A percentile compares a stretch with the other conserved stretches of the same genome.
Conservation (phyloP, 2,888 invertebrate species). For the Agrotis puta region DNA sequence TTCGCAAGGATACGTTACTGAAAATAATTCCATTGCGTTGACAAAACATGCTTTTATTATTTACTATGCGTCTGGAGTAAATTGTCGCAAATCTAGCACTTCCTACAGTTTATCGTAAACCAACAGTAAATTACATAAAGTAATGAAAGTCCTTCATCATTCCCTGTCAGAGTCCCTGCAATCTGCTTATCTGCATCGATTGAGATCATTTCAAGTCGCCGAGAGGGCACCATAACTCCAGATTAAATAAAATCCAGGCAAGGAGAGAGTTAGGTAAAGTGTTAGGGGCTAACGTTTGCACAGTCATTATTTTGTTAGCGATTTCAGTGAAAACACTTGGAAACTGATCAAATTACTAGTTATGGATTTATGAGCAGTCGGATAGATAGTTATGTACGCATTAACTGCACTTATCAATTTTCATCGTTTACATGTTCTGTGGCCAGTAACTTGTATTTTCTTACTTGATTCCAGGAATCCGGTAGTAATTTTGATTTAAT, state of each 20-base stretch:
- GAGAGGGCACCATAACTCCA: slow-evolving; percentile 81
- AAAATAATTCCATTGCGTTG: slow-evolving; percentile 12
- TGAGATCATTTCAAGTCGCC: slow-evolving; percentile 79
- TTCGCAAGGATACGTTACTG: background rate
- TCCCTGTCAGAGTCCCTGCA: slow-evolving; percentile 69
- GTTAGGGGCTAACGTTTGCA: slow-evolving; percentile 76
- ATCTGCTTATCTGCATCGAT: slow-evolving; percentile 75
- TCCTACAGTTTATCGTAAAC: slow-evolving; percentile 46
- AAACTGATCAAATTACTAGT: slow-evolving; percentile 83
- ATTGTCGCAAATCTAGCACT: slow-evolving; percentile 29
- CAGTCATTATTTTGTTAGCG: slow-evolving; percentile 85
- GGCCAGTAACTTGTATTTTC: slow-evolving; percentile 64
- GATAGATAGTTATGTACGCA: slow-evolving; percentile 74
- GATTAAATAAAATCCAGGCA: slow-evolving; percentile 84
- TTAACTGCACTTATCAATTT: slow-evolving; percentile 71
- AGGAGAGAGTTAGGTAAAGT: slow-evolving; percentile 85
- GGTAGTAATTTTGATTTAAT: slow-evolving; percentile 65
- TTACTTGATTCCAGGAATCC: slow-evolving; percentile 59
- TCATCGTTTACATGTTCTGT: slow-evolving; percentile 70
- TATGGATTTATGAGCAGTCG: slow-evolving; percentile 76
- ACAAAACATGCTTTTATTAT: slow-evolving; percentile 13
- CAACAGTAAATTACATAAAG: slow-evolving; percentile 59
- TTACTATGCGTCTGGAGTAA: slow-evolving; percentile 15
- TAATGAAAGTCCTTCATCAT: slow-evolving; percentile 62
- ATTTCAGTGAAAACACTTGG: slow-evolving; percentile 86